Evolutionary conservation across 37 sponge, comb jelly and placozoan species (phyloP).

Genomic region (Halisarca cf. caerulea): DNA sequence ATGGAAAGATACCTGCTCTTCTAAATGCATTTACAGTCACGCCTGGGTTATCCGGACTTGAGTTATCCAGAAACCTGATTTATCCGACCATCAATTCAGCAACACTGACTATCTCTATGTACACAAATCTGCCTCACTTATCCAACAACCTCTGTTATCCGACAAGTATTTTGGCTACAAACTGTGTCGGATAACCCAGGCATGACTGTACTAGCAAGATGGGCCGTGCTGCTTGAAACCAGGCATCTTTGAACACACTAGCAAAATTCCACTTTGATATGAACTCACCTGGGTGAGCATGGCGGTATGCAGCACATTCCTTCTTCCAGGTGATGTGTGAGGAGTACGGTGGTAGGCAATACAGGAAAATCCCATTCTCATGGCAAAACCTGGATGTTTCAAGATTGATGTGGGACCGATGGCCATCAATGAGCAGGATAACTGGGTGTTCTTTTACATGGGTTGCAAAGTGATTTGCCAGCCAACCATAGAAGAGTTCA

Average conservation of each 20-base stretch:
- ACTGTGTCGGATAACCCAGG: no score
- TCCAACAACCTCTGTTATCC: no score
- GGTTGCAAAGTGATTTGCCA: constrained; percentile 35
- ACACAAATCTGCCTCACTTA: no score
- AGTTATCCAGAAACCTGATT: no score
- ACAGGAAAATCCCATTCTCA: background rate
- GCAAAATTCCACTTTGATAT: background rate
- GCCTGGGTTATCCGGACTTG: no score
- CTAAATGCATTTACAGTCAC: background rate
- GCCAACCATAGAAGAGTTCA: constrained; percentile 52
- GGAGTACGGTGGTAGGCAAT: constrained; percentile 7
- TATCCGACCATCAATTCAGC: no score
- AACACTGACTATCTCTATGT: no score
- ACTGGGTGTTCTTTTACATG: constrained; percentile 20
- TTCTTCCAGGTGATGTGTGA: background rate
- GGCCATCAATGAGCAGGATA: constrained; percentile 52
- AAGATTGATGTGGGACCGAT: constrained; percentile 16
- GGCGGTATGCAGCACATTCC: background rate
- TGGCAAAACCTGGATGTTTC: background rate
- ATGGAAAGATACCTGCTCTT: background rate
- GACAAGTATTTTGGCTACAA: no score
- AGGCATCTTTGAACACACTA: background rate
- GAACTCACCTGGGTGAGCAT: background rate
- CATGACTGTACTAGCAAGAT: no score
- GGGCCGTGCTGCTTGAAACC: background rate